A percentile compares a stretch with the other conserved stretches of the same genome.
Evolutionary conservation across 2,888 invertebrate species (phyloP).

Genomic region (Argynnis bischoffii): DNA sequence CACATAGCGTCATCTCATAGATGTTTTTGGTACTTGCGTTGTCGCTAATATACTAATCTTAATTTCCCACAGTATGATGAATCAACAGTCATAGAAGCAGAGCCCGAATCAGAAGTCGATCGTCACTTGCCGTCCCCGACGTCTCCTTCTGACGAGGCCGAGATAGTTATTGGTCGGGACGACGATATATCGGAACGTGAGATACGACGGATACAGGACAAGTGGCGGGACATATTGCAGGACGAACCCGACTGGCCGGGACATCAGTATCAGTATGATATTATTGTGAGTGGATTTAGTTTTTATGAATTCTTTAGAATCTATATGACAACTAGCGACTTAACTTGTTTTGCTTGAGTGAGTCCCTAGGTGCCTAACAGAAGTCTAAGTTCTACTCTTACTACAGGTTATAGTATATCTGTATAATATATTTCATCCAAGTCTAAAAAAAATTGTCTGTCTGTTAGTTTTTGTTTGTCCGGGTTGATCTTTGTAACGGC

Average conservation of each 20-base stretch:
- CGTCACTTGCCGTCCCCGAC: constrained; percentile 80
- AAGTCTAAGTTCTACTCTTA: too few relatives aligned
- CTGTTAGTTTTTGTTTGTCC: too few relatives aligned
- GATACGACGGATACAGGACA: constrained; percentile 87
- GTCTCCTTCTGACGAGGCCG: constrained; percentile 79
- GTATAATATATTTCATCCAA: too few relatives aligned
- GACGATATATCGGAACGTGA: constrained; percentile 71
- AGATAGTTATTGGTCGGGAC: constrained; percentile 84
- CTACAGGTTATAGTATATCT: too few relatives aligned
- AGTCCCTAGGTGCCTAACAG: neutral
- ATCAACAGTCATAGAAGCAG: constrained; percentile 86
- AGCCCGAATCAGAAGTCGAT: constrained; percentile 84
- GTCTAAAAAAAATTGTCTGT: too few relatives aligned
- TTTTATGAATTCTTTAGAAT: too few relatives aligned
- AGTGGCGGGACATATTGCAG: constrained; percentile 88
- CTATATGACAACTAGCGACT: too few relatives aligned
- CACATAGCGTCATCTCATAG: too few relatives aligned
- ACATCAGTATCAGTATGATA: constrained; percentile 84
- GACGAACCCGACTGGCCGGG: constrained; percentile 78
- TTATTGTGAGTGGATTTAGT: constrained; percentile 84
- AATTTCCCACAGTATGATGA: constrained; percentile 82
- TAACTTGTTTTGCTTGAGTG: neutral
- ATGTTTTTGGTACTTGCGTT: too few relatives aligned
- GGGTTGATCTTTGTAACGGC: too few relatives aligned
- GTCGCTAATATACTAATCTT: neutral